Percentiles rank a stretch among this genome's conserved stretches.
Conservation (phyloP, 2,888 invertebrate species). For the Malthinus seriepunctatus region DNA sequence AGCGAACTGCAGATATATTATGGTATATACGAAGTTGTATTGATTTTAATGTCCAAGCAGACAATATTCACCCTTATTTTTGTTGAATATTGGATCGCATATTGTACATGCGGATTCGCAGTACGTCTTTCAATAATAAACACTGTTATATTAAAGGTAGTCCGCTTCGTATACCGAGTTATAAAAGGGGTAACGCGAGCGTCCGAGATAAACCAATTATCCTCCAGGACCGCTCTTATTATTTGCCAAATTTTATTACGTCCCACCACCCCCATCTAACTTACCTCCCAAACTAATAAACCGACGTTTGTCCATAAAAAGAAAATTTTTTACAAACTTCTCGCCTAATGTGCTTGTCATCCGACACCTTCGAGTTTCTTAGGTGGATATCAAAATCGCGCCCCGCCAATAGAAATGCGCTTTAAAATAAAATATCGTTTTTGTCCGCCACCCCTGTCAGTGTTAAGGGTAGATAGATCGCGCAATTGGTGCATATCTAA, state of each 20-base stretch:
- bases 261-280: slow-evolving; percentile 1
- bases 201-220: slow-evolving; percentile 40
- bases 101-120: slow-evolving; percentile 47
- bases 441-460: slow-evolving; percentile 43
- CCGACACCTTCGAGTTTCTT: slow-evolving; percentile 2
- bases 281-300: background rate
- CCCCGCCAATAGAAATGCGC: slow-evolving; percentile 51
- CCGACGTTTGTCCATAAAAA: background rate
- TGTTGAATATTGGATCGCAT: slow-evolving; percentile 46
- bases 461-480: slow-evolving; percentile 43
- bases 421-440: slow-evolving; percentile 53
- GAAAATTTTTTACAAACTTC: background rate
- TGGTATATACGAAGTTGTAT: slow-evolving; percentile 54
- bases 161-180: slow-evolving; percentile 37
- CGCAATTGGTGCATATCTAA: slow-evolving; percentile 57
- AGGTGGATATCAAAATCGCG: slow-evolving; percentile 25
- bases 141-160: slow-evolving; percentile 48
- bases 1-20: slow-evolving; percentile 55
- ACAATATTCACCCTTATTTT: slow-evolving; percentile 49
- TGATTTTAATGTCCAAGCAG: slow-evolving; percentile 53
- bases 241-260: slow-evolving; percentile 49
- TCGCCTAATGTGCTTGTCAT: slow-evolving; percentile 2
- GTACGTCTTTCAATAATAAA: slow-evolving; percentile 52
- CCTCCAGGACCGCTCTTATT: slow-evolving; percentile 39
- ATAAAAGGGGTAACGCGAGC: slow-evolving; percentile 35